A percentile compares a stretch with the other conserved stretches of the same genome.
phyloP scores from a whole-genome alignment of 2,113 vertebrate species.

The Motacilla alba region DNA sequence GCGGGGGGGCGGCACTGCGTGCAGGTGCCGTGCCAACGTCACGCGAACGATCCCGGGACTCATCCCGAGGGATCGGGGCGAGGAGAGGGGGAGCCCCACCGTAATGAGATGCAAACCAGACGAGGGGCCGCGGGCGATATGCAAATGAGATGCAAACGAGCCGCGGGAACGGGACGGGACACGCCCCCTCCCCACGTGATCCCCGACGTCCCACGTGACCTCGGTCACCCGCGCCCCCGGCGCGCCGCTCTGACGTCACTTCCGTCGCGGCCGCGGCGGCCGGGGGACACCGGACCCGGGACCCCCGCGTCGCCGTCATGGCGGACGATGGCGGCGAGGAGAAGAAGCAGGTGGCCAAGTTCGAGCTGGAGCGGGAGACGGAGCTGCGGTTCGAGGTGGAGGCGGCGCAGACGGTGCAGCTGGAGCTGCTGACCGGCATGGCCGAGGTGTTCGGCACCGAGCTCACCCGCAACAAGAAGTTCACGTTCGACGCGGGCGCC shows the following conservation, averaged over 20 bases:
- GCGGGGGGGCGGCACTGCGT: not conserved
- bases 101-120: rapidly evolving
- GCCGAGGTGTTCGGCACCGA: constrained; percentile 96
- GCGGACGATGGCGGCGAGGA: constrained; percentile 71
- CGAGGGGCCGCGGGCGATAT: rapidly evolving
- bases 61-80: not conserved
- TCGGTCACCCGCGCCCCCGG: rapidly evolving
- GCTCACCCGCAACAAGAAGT: constrained; percentile 94
- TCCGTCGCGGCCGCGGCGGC: not conserved
- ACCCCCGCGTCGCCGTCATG: not conserved
- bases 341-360: constrained; percentile 85
- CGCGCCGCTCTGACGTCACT: not conserved
- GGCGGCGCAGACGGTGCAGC: constrained; percentile 83
- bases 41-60: too few species aligned
- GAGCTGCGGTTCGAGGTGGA: constrained; percentile 97
- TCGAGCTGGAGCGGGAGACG: constrained; percentile 93
- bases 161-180: rapidly evolving
- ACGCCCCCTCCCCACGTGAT: not conserved
- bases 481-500: constrained; percentile 90
- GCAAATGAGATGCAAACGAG: not conserved
- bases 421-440: constrained; percentile 90
- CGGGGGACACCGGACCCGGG: not conserved
- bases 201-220: rapidly evolving
- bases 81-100: not conserved
- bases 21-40: not conserved